Conservation (phyloP, 2,888 invertebrate genomes). For the Meloe dianella region DNA sequence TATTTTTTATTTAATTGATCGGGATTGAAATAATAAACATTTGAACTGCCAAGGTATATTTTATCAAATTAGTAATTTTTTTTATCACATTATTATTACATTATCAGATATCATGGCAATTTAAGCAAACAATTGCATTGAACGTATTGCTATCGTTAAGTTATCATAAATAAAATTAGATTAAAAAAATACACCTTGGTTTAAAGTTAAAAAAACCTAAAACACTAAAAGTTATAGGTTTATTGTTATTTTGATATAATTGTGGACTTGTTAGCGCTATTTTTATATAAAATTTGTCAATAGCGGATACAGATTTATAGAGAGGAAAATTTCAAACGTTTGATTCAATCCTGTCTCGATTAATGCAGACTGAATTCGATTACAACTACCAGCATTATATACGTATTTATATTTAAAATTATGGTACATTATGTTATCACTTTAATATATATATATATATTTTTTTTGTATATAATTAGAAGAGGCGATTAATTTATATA, state of each 20-base stretch:
- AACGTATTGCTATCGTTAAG: slow-evolving; percentile 28
- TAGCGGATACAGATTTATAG: too few relatives aligned
- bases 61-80: slow-evolving; percentile 31
- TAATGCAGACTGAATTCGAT: slow-evolving; percentile 29
- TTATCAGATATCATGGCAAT: slow-evolving; percentile 39
- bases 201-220: neutral
- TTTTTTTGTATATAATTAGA: slow-evolving; percentile 18
- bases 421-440: slow-evolving; percentile 18
- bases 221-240: too few relatives aligned
- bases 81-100: slow-evolving; percentile 40
- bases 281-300: too few relatives aligned
- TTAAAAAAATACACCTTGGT: slow-evolving; percentile 17
- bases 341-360: slow-evolving; percentile 30
- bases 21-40: slow-evolving; percentile 12
- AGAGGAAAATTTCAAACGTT: neutral
- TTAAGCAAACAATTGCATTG: slow-evolving; percentile 39
- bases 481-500: slow-evolving; percentile 37
- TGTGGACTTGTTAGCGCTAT: too few relatives aligned
- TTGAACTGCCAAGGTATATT: slow-evolving; percentile 34
- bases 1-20: slow-evolving; percentile 16
- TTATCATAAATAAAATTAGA: slow-evolving; percentile 17
- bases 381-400: neutral
- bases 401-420: neutral
- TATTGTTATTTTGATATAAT: too few relatives aligned
- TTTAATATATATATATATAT: slow-evolving; percentile 17